Evolutionary conservation across 2,113 vertebrate genomes (phyloP).

Genomic region (Scalopus aquaticus): DNA sequence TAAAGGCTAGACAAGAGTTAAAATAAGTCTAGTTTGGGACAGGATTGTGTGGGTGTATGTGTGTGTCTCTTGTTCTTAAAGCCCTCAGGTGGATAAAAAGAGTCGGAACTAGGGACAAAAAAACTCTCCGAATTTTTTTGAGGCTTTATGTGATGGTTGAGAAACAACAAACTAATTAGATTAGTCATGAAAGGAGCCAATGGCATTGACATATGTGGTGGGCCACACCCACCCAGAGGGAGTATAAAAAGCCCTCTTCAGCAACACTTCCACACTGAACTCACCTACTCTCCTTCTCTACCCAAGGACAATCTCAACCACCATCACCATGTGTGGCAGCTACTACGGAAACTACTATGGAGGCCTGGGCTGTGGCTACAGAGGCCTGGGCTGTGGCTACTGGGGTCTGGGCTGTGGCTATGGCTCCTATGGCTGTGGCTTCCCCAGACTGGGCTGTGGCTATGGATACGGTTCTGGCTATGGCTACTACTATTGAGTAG

Average conservation of each 20-base stretch:
- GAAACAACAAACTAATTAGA: not conserved
- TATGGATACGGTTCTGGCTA: too few species aligned
- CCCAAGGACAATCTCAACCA: not conserved
- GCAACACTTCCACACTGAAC: not conserved
- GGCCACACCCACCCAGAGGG: not conserved
- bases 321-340: constrained; percentile 26
- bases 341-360: constrained; percentile 44
- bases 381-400: not conserved
- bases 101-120: not conserved
- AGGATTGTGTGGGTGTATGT: not conserved
- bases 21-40: not conserved
- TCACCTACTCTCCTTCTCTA: not conserved
- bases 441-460: not conserved
- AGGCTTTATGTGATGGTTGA: not conserved
- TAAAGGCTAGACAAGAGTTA: not conserved
- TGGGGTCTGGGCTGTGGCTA: not conserved
- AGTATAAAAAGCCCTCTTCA: constrained; percentile 14
- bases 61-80: not conserved
- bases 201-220: not conserved
- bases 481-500: constrained; percentile 18
- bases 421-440: too few species aligned
- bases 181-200: constrained; percentile 10
- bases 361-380: not conserved
- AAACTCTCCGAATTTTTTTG: not conserved
- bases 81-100: not conserved